Evolutionary conservation across 2,797 vertebrate genomes (phyloP).

Genomic region (Lagodon rhomboides): DNA sequence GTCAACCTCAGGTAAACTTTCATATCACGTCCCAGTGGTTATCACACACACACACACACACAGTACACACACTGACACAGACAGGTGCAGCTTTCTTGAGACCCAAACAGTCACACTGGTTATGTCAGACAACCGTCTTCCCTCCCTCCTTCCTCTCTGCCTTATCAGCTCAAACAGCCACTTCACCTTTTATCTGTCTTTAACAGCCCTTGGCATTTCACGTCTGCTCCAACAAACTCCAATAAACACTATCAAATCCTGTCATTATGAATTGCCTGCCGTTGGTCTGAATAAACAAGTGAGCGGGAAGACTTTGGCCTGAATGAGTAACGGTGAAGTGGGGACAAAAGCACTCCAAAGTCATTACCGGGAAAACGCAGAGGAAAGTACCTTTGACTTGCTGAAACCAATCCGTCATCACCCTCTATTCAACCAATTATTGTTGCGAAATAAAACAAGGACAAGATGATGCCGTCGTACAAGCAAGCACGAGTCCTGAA

Average conservation of each 20-base stretch:
- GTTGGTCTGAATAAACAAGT: constrained; percentile 72
- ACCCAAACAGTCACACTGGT: constrained; percentile 37
- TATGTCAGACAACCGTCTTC: constrained; percentile 47
- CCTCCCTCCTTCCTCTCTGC: constrained; percentile 16
- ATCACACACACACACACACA: background rate
- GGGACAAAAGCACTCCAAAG: constrained; percentile 65
- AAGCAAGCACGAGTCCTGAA: background rate
- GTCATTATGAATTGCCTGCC: constrained; percentile 59
- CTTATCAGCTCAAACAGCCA: constrained; percentile 78
- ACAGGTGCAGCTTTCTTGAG: constrained; percentile 59
- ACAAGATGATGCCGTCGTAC: background rate
- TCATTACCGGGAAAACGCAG: constrained; percentile 17
- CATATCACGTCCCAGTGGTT: constrained; percentile 6
- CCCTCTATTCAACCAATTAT: constrained; percentile 14
- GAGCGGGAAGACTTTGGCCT: constrained; percentile 64
- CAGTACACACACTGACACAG: constrained; percentile 31
- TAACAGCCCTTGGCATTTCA: constrained; percentile 72
- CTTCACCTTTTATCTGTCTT: constrained; percentile 70
- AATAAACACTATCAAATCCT: constrained; percentile 73
- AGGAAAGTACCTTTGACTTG: constrained; percentile 34
- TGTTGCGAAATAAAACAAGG: constrained; percentile 16
- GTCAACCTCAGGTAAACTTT: constrained; percentile 18
- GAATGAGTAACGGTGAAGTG: constrained; percentile 56
- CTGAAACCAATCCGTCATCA: constrained; percentile 26
- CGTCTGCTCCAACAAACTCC: constrained; percentile 78